Conservation (phyloP, 2,113 vertebrate genomes). For the Benthochromis sp. region DNA sequence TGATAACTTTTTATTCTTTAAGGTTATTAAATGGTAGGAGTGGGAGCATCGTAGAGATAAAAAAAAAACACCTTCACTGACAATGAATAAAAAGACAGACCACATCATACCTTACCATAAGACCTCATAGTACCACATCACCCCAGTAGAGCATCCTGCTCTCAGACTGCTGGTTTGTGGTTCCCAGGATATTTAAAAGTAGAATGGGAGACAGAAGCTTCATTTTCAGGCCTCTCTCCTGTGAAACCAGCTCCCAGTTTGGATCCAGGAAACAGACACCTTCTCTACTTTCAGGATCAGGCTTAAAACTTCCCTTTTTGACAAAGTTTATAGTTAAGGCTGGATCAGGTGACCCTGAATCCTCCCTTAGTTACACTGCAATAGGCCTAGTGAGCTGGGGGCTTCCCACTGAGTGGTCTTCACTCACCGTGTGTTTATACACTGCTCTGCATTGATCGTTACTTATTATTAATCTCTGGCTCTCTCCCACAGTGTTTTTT, state of each 20-base stretch:
- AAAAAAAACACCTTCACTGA: background rate
- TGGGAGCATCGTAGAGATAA: background rate
- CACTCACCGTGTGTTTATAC: background rate
- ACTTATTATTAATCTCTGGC: background rate
- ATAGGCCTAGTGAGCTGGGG: background rate
- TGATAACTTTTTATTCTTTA: background rate
- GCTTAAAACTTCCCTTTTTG: background rate
- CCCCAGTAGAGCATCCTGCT: background rate
- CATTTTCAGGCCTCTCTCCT: background rate
- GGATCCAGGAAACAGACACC: background rate
- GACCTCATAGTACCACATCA: background rate
- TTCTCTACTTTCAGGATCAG: background rate
- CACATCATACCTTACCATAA: background rate
- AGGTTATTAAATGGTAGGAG: background rate
- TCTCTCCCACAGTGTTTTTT: background rate
- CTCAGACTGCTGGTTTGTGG: background rate
- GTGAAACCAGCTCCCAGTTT: background rate
- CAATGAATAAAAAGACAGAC: background rate
- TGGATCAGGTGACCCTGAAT: background rate
- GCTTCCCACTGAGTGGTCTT: background rate
- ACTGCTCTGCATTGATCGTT: background rate
- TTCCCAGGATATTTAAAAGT: background rate
- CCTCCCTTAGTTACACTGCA: background rate
- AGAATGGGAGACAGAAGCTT: background rate
- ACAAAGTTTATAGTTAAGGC: background rate